Percentiles rank a stretch among this genome's conserved stretches.
These are phyloP conservation scores for Pachydiplax longipennis DNA, from an alignment of 2,888 invertebrate genomes.

Conservation along the genomic window DNA sequence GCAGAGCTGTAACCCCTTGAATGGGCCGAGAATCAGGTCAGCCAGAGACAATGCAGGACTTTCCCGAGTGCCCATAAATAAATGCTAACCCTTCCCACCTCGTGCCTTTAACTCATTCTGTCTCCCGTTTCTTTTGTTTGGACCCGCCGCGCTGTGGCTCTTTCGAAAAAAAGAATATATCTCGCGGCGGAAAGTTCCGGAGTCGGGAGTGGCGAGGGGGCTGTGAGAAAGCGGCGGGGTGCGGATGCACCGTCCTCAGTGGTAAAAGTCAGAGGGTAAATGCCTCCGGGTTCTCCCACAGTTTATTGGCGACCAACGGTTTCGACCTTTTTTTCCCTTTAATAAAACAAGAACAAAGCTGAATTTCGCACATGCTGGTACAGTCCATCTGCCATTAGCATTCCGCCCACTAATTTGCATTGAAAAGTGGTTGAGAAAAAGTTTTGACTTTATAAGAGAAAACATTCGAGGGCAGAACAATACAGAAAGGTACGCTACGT, in stretches of 20 bases:
- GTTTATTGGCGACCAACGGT: neutral
- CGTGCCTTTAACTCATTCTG: neutral
- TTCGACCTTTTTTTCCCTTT: neutral
- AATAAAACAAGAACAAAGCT: neutral
- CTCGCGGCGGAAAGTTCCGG: constrained; percentile 11
- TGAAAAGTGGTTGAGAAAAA: neutral
- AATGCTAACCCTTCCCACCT: constrained; percentile 1
- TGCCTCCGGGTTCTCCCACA: neutral
- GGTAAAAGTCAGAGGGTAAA: neutral
- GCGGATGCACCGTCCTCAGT: neutral
- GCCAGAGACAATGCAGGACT: constrained; percentile 26
- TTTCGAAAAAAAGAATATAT: neutral
- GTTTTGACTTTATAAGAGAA: neutral
- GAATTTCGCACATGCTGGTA: neutral
- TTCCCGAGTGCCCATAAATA: constrained; percentile 27
- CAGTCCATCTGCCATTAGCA: neutral
- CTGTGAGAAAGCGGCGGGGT: neutral
- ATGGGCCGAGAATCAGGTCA: constrained; percentile 24
- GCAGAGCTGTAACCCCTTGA: neutral
- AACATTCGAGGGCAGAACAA: too few relatives aligned
- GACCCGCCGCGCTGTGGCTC: constrained; percentile 4
- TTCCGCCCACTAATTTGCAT: neutral
- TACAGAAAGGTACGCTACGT: too few relatives aligned
- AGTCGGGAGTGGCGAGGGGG: neutral
- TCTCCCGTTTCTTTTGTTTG: constrained; percentile 14